Base-by-base conservation (phyloP, 2,888 invertebrate species). In the Mesochorus sp. region DNA sequence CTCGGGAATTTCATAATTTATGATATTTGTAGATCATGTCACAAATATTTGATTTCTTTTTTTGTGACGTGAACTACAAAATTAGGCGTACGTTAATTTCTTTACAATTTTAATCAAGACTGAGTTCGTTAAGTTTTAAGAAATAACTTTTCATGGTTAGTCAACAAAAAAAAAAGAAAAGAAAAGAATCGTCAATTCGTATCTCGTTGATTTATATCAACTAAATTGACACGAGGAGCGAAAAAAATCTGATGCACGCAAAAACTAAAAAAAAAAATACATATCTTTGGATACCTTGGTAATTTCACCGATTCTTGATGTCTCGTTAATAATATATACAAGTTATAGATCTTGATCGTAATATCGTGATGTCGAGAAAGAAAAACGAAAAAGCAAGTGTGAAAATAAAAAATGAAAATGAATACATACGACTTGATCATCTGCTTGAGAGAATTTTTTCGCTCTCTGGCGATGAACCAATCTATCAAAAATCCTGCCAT, bases 401-500 rank as follows among this genome's bases (percentile, higher is more conserved):
- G 10, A 53, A 68, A 26, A 42, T 47, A 59, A 61, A 64, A 59
- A 61, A 12, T 37, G 12, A 66, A 75, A 71, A 70, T n/a, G 79
- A 71, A 75, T 94, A 98, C 98, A 93, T 97, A 99, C 98, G 98
- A 95, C 95, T 98, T 99, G 84, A 98, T 94, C 91, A 99, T 96
- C 91, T 95, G 94, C 92, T 96, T 98, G 89, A 99, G 93, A 87
- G 98, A 99, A 86, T 93, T 92, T 92, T 97, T 98, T 89, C 99
- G 94, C 91, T 99, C 98, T 88, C 99, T 94, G 83, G 98, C 97
- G 90, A 98, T 94, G 94, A 99, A 99, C 98, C 99, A 98, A 92
- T 99, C 99, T 93, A 99, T 96, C 83, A 99, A 94, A 92, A 97
- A 98, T 73, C 97, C 97, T 51, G 97, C 96, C 99, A 99, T 99